phyloP scores from a whole-genome alignment of 2,888 invertebrate genomes.

The Rapana venosa region DNA sequence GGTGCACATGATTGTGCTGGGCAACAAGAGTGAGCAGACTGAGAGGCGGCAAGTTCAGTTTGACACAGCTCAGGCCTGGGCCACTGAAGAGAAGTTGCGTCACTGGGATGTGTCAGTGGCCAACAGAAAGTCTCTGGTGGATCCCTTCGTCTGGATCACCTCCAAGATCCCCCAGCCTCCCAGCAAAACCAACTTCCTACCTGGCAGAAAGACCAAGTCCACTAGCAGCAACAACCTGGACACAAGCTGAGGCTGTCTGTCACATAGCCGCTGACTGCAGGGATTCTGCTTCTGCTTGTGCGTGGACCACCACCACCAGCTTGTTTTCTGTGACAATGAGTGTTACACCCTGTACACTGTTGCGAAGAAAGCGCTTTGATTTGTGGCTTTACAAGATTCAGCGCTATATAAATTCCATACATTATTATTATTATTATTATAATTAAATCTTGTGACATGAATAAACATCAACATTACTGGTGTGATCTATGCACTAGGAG shows the following conservation, averaged over 20 bases:
- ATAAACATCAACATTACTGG: too few species aligned
- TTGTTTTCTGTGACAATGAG: too few species aligned
- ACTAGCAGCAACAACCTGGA: slow-evolving; percentile 50
- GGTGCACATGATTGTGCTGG: slow-evolving; percentile 89
- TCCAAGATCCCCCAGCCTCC: slow-evolving; percentile 93
- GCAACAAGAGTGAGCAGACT: slow-evolving; percentile 81
- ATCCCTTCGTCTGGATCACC: slow-evolving; percentile 92
- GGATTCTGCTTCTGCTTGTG: too few species aligned
- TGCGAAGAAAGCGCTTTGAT: too few species aligned
- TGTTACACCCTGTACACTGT: too few species aligned
- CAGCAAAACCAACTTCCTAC: slow-evolving; percentile 79
- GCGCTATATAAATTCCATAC: too few species aligned
- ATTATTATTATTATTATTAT: too few species aligned
- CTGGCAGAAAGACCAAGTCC: slow-evolving; percentile 65
- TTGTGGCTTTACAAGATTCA: too few species aligned
- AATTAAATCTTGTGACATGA: too few species aligned
- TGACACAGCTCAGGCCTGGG: slow-evolving; percentile 90
- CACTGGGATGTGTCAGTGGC: slow-evolving; percentile 93
- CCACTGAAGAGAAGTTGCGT: slow-evolving; percentile 91
- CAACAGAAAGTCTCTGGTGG: slow-evolving; percentile 90
- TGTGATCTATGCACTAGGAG: too few species aligned
- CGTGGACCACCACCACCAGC: too few species aligned
- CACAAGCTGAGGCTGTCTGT: slow-evolving; percentile 40
- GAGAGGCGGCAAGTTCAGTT: slow-evolving; percentile 79
- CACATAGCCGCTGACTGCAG: too few species aligned